phyloP scores from a whole-genome alignment of 2,113 vertebrate genomes.

The Nothobranchius kuhntae region DNA sequence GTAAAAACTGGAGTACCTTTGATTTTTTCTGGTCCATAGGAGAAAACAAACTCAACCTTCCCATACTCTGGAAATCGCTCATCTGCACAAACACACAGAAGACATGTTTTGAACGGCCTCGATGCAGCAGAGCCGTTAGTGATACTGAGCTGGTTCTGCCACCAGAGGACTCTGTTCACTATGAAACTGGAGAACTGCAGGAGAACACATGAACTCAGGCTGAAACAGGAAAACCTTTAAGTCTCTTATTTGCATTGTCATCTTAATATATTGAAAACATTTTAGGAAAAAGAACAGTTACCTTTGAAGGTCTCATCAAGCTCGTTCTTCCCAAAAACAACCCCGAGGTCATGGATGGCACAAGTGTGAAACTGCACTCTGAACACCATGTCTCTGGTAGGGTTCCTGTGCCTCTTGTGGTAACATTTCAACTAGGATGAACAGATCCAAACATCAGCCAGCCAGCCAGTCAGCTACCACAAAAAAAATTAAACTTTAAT shows the following conservation, averaged over 20 bases:
- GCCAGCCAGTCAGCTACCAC: too few relatives aligned
- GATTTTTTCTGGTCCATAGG: constrained; percentile 94
- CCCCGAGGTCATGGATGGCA: constrained; percentile 90
- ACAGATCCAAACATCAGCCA: background rate
- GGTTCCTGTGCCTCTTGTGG: constrained; percentile 91
- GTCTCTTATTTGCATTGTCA: too few relatives aligned
- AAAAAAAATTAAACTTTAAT: too few relatives aligned
- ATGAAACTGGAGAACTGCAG: constrained; percentile 5
- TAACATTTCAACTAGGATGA: constrained; percentile 89
- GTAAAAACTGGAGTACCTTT: constrained; percentile 79
- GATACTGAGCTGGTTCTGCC: constrained; percentile 21
- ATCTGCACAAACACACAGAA: constrained; percentile 49
- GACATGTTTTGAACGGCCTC: background rate
- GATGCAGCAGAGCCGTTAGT: background rate
- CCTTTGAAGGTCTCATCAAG: constrained; percentile 96
- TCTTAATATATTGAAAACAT: too few relatives aligned
- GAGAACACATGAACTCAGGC: background rate
- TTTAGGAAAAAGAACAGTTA: constrained; percentile 44
- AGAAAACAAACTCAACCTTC: constrained; percentile 98
- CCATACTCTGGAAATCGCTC: constrained; percentile 91
- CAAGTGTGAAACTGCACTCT: constrained; percentile 98
- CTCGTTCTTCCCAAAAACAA: constrained; percentile 94
- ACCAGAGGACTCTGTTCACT: constrained; percentile 54
- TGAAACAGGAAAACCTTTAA: background rate
- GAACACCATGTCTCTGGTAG: constrained; percentile 91